Conservation (phyloP, 2,888 invertebrate species). For the Seira ritae region DNA sequence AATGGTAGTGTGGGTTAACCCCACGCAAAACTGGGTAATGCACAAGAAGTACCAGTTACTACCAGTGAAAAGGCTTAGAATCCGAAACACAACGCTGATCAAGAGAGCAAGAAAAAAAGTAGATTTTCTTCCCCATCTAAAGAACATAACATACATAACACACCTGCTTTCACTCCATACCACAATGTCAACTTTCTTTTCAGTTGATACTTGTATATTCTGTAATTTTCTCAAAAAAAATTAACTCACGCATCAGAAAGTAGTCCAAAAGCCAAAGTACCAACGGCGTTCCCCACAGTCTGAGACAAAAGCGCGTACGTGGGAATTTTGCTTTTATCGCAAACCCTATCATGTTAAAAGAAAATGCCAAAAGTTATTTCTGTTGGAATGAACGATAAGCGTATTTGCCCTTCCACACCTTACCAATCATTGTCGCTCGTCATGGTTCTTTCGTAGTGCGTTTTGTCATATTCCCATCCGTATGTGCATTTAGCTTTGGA, state of each 20-base stretch:
- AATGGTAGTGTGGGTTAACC: constrained; percentile 62
- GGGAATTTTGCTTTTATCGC: constrained; percentile 78
- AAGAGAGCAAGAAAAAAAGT: constrained; percentile 77
- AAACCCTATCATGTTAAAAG: no score
- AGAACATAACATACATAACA: constrained; percentile 74
- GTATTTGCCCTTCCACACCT: no score
- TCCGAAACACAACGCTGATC: constrained; percentile 69
- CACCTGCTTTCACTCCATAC: not conserved
- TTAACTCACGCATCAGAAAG: constrained; percentile 79
- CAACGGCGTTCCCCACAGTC: constrained; percentile 79
- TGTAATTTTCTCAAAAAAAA: not conserved
- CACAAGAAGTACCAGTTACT: constrained; percentile 47
- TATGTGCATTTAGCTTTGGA: constrained; percentile 75
- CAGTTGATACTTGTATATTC: not conserved
- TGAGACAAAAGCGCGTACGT: constrained; percentile 79
- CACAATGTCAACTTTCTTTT: not conserved
- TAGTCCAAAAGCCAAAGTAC: constrained; percentile 79
- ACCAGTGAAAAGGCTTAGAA: constrained; percentile 53
- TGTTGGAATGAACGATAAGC: no score
- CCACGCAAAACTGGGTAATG: constrained; percentile 58
- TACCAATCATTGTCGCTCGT: constrained; percentile 78
- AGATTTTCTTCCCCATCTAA: constrained; percentile 76
- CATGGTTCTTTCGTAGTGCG: constrained; percentile 78
- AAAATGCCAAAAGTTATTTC: no score
- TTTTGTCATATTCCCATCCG: constrained; percentile 79